phyloP scores from a whole-genome alignment of 2,888 invertebrate genomes.

The Laspeyria flexula region DNA sequence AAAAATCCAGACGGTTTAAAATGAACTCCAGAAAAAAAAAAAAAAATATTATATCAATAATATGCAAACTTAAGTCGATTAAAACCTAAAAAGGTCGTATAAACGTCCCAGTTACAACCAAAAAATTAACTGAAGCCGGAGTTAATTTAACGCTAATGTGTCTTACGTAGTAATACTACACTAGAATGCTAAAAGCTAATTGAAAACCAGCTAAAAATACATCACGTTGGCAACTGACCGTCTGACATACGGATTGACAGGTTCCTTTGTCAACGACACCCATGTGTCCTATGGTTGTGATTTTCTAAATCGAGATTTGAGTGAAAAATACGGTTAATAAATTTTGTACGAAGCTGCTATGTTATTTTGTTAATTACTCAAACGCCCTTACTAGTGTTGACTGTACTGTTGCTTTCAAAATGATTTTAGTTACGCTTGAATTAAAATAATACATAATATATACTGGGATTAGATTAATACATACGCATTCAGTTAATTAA shows the following conservation, averaged over 20 bases:
- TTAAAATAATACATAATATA: no score
- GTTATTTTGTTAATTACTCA: no score
- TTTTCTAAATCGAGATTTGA: conserved; percentile 33
- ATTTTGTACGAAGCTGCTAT: background rate
- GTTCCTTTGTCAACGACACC: conserved; percentile 60
- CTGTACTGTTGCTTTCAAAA: no score
- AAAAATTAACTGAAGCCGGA: conserved; percentile 4
- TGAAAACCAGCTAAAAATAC: conserved; percentile 63
- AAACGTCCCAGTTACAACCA: background rate
- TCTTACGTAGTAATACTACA: conserved; percentile 52
- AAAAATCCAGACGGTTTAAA: no score
- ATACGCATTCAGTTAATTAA: no score
- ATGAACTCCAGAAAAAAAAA: no score
- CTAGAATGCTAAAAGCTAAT: conserved; percentile 69
- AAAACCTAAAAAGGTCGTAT: conserved; percentile 1
- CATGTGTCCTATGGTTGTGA: conserved; percentile 31
- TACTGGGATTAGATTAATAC: no score
- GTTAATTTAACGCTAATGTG: conserved; percentile 35
- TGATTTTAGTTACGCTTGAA: no score
- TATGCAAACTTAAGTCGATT: no score
- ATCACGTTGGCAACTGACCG: conserved; percentile 51
- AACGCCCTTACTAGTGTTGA: no score
- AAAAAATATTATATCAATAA: no score
- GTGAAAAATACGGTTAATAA: conserved; percentile 1
- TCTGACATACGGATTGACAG: conserved; percentile 53